phyloP scores from a whole-genome alignment of 2,797 vertebrate species.

The Orientallactaga sibirica region DNA sequence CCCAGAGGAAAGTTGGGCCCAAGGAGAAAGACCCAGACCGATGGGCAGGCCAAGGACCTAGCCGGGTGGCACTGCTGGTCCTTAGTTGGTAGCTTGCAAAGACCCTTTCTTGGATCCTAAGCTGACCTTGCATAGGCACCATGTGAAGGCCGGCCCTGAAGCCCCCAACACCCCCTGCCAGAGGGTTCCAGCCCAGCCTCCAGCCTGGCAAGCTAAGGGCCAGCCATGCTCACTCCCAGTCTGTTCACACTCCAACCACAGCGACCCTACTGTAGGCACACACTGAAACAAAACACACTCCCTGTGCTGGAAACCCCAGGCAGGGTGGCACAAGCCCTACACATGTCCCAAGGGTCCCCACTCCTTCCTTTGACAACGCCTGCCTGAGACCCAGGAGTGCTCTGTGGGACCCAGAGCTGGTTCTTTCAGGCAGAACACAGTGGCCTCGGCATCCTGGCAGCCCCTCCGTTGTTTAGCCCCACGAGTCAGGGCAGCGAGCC shows the following conservation, averaged over 20 bases:
- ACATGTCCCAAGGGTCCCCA: background rate
- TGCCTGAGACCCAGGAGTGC: background rate
- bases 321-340: background rate
- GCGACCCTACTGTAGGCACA: background rate
- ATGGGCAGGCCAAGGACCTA: background rate
- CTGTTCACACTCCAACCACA: too few relatives aligned
- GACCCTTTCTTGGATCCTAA: background rate
- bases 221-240: background rate
- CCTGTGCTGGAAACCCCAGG: too few relatives aligned
- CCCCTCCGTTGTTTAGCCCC: background rate
- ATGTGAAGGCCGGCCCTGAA: background rate
- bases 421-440: background rate
- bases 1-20: background rate
- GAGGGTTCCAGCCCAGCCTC: background rate
- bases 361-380: background rate
- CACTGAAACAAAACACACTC: background rate
- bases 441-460: background rate
- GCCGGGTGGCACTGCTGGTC: background rate
- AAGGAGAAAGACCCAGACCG: background rate
- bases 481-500: background rate
- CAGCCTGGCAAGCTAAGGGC: background rate
- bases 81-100: background rate
- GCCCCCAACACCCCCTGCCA: background rate
- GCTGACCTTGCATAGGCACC: slow-evolving; percentile 44
- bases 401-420: background rate